Evolutionary conservation across 2,113 vertebrate species (phyloP).

Genomic region (Peucedramus taeniatus): DNA sequence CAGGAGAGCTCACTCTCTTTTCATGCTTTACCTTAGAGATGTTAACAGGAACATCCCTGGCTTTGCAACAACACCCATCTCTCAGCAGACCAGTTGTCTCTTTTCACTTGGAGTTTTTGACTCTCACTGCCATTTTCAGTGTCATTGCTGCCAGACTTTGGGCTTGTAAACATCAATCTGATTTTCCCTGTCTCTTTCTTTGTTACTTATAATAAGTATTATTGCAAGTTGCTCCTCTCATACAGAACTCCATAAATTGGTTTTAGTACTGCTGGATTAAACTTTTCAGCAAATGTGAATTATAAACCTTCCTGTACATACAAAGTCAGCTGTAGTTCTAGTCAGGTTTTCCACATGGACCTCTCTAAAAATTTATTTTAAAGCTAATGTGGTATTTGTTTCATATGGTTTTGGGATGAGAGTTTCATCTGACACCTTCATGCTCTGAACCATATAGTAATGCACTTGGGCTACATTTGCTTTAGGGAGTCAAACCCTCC

Average conservation of each 20-base stretch:
- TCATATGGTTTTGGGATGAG: background rate
- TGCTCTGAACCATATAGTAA: background rate
- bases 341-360: background rate
- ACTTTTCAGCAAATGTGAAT: slow-evolving; percentile 17
- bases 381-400: slow-evolving; percentile 5
- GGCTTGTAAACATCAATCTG: background rate
- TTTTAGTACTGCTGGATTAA: background rate
- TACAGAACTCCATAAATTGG: background rate
- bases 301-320: background rate
- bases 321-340: background rate
- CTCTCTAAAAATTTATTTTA: background rate
- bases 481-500: background rate
- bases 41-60: background rate
- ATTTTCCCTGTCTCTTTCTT: background rate
- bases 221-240: background rate
- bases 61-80: background rate
- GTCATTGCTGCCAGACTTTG: background rate
- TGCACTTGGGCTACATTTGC: slow-evolving; percentile 14
- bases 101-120: background rate
- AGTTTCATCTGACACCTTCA: background rate
- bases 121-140: background rate
- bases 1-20: background rate
- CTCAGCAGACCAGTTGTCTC: background rate
- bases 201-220: background rate
- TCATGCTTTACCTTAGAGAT: background rate